These are phyloP conservation scores for Galago senegalensis DNA, from an alignment of 2,797 vertebrate species.

Conservation along the genomic window DNA sequence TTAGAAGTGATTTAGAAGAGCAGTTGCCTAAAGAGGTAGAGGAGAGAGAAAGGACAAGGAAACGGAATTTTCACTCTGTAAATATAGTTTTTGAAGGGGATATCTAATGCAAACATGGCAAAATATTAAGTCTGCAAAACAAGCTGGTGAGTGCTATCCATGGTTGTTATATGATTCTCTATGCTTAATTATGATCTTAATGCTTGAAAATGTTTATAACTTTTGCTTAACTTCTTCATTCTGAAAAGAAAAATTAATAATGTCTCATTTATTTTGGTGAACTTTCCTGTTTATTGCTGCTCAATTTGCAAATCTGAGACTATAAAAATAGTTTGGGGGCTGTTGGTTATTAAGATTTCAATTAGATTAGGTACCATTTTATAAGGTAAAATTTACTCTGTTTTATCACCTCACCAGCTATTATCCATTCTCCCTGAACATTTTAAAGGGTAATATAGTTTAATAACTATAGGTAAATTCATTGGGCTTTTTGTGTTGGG, in stretches of 20 bases:
- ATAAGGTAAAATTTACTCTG: background rate
- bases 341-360: background rate
- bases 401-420: background rate
- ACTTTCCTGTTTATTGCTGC: background rate
- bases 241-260: constrained; percentile 30
- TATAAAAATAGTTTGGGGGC: background rate
- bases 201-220: background rate
- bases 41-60: background rate
- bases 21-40: background rate
- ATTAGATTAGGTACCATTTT: background rate
- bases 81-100: background rate
- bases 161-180: background rate
- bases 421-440: background rate
- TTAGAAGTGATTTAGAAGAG: background rate
- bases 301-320: background rate
- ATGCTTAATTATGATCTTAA: background rate
- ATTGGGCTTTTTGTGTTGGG: background rate
- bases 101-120: background rate
- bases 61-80: background rate
- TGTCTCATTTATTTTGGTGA: background rate
- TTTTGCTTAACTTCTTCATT: background rate
- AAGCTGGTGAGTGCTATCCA: background rate
- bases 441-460: background rate
- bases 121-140: background rate
- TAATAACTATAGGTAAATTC: background rate